A percentile compares a stretch with the other conserved stretches of the same genome.
phyloP scores from a whole-genome alignment of 2,113 vertebrate species.

The Caretta caretta region DNA sequence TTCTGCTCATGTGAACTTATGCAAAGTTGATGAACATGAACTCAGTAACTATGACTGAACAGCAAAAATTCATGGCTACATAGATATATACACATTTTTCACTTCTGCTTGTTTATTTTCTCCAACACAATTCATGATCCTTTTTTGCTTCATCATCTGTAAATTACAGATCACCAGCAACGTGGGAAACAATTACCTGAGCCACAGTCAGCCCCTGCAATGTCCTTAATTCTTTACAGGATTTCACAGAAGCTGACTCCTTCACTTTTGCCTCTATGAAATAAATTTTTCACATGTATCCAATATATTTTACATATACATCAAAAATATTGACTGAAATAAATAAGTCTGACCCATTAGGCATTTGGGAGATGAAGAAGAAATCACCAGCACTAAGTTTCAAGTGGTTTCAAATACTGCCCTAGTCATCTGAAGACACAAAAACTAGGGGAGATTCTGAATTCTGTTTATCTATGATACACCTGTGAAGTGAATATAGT shows the following conservation, averaged over 20 bases:
- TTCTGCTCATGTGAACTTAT: not conserved
- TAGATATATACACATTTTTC: not conserved
- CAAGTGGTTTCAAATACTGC: not conserved
- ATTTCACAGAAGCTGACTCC: fast-evolving
- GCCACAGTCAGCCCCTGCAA: not conserved
- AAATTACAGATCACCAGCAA: not conserved
- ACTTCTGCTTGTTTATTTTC: not conserved
- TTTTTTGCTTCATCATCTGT: not conserved
- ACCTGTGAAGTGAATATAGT: not conserved
- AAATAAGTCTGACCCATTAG: not conserved
- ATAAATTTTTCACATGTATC: not conserved
- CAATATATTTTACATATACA: not conserved
- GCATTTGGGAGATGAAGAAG: not conserved
- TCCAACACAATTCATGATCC: not conserved
- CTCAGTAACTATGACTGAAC: not conserved
- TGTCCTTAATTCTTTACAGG: not conserved
- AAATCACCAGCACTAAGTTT: not conserved
- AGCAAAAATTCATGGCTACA: not conserved
- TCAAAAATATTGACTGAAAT: not conserved
- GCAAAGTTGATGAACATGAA: not conserved
- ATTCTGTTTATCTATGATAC: not conserved
- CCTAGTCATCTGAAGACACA: not conserved
- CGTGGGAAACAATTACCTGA: not conserved
- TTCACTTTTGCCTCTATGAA: not conserved
- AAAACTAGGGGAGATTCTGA: not conserved